phyloP scores from a whole-genome alignment of 2,888 invertebrate species.

The Rapana venosa region DNA sequence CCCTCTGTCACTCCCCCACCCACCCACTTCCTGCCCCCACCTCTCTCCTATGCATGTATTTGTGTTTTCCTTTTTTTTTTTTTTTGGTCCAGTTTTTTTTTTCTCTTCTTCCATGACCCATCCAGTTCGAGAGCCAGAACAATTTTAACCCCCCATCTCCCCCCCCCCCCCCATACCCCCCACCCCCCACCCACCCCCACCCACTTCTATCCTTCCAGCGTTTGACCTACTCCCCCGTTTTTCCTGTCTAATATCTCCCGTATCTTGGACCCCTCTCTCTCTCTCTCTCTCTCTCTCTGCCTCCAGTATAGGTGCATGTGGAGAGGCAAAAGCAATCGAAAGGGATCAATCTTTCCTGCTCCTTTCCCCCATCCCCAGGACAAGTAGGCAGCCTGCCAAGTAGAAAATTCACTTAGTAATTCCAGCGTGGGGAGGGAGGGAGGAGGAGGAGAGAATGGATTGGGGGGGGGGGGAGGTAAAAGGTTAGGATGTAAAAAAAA shows the following conservation, averaged over 20 bases:
- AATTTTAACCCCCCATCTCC: not conserved
- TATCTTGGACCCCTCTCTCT: not conserved
- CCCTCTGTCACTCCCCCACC: not conserved
- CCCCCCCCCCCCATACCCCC: not conserved
- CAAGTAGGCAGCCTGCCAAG: conserved; percentile 7
- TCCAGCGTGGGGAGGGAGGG: not conserved
- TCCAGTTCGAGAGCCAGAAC: too few relatives aligned
- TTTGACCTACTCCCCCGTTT: not conserved
- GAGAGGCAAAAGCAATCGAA: not conserved
- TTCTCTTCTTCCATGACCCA: too few relatives aligned
- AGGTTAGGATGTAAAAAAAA: too few relatives aligned
- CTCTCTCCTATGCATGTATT: too few relatives aligned
- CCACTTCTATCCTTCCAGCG: not conserved
- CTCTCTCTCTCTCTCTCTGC: not conserved
- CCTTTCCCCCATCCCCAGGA: not conserved
- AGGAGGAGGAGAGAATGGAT: not conserved
- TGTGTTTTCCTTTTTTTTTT: too few relatives aligned
- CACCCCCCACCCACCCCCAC: not conserved
- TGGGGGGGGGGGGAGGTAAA: not conserved
- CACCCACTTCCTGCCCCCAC: not conserved
- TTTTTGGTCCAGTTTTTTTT: too few relatives aligned
- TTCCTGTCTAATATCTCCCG: too few relatives aligned
- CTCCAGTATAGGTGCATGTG: not conserved
- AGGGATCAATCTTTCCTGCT: not conserved
- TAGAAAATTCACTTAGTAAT: not conserved